Base-by-base conservation (phyloP, 2,113 vertebrate species). In the Carollia perspicillata region DNA sequence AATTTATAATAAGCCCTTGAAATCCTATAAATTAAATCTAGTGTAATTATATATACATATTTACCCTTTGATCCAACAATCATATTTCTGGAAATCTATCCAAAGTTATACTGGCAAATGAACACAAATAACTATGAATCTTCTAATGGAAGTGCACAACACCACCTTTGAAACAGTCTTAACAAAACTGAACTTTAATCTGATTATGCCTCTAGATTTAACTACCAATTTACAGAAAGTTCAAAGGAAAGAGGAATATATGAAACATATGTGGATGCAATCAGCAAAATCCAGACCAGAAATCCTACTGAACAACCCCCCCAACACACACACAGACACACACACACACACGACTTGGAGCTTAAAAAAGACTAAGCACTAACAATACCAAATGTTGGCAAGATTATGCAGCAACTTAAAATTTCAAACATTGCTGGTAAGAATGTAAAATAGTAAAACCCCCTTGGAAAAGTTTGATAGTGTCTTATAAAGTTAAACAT, bases 101-200 rank as follows among this genome's bases (percentile, higher is more conserved):
- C 9, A 40, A 78, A 69, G 18, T 78, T 69, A 77, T 35, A 94
- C 4, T 49, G 26, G 18, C n/a, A 69, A 90, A 90, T 40, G 51
- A 72, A 72, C 8, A 80, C 58, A 66, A 51, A 72, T 72, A 8
- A 35, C 35, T 85, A 51, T 69, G 13, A 79, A 63, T 65, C 88
- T 83, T 83, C 44, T 89, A 74, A 65, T 44, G 68, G 37, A 83
- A 65, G 5, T 63, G 17, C 14, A 71, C 11, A 80, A 13, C 3
- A 53, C 16, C 72, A 53, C 23, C 51, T 91, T 80, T 86, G 20
- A 72, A 85, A 66, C 30, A 51, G 30, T 75, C 77, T 66, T 30
- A 5, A 65, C 35, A 80, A 86, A 86, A 86, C 35, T 95, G 33
- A 94, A 68, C 33, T 75, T 68, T 51, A 91, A 91, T 95, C 17